Percentiles rank a stretch among this genome's conserved stretches.
Evolutionary conservation across 2,888 invertebrate genomes (phyloP).

Genomic region (Mechanitis mazaeus): DNA sequence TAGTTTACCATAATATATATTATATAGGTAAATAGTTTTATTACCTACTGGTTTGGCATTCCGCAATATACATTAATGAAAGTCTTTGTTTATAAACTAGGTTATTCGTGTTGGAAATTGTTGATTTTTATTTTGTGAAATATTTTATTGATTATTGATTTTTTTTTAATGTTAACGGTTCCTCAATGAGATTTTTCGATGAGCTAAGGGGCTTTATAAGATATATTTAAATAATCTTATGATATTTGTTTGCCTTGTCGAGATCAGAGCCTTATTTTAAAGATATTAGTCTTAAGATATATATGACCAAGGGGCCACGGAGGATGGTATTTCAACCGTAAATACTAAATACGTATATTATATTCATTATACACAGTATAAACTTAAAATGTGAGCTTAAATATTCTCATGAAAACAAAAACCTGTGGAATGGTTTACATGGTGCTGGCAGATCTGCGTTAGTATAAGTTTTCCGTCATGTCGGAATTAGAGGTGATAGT

Average conservation of each 20-base stretch:
- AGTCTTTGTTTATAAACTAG: constrained; percentile 34
- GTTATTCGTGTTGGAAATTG: constrained; percentile 46
- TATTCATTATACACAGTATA: constrained; percentile 22
- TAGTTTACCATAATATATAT: constrained; percentile 50
- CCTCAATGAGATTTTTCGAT: constrained; percentile 46
- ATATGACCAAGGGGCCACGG: constrained; percentile 57
- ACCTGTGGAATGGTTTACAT: constrained; percentile 46
- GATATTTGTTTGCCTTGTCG: constrained; percentile 49
- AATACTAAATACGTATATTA: constrained; percentile 20
- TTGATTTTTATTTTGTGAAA: constrained; percentile 48
- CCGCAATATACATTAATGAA: constrained; percentile 37
- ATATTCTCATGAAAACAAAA: constrained; percentile 29
- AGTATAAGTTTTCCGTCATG: constrained; percentile 46
- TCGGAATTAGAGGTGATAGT: constrained; percentile 43
- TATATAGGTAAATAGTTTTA: constrained; percentile 52
- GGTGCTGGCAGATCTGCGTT: constrained; percentile 74
- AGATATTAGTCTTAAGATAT: constrained; percentile 57
- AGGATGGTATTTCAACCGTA: constrained; percentile 31
- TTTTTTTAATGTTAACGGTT: constrained; percentile 49
- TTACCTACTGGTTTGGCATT: constrained; percentile 49
- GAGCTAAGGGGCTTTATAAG: constrained; percentile 14
- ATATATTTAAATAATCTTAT: constrained; percentile 18
- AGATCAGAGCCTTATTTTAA: constrained; percentile 58
- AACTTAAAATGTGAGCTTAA: constrained; percentile 31
- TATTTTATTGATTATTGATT: constrained; percentile 61